Evolutionary conservation across 1,140 invertebrate species (phyloP).

Genomic region (Ips nitidus): DNA sequence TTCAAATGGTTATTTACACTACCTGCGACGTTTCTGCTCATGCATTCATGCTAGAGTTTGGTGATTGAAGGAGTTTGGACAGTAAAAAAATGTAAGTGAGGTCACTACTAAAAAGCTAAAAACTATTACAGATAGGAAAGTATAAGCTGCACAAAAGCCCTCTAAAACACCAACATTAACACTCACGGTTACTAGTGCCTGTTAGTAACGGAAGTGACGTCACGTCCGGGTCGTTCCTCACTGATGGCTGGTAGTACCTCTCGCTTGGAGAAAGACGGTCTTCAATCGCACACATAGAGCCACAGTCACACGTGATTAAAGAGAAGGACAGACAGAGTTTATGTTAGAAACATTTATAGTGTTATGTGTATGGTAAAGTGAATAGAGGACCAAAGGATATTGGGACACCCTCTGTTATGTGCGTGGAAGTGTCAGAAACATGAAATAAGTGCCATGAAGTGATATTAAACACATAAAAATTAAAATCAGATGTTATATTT

Average conservation of each 20-base stretch:
- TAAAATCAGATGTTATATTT: too few species aligned
- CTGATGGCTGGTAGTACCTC: slow-evolving; percentile 38
- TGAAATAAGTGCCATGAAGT: too few species aligned
- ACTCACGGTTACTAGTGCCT: slow-evolving; percentile 35
- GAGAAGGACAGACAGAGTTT: slow-evolving; percentile 24
- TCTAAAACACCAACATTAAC: not conserved
- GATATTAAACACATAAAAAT: too few species aligned
- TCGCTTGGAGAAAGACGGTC: slow-evolving; percentile 45
- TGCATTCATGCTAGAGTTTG: too few species aligned
- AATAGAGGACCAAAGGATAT: not conserved
- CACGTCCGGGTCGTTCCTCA: slow-evolving; percentile 34
- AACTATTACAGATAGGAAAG: not conserved
- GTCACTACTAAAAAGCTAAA: not conserved
- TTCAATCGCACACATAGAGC: slow-evolving; percentile 35
- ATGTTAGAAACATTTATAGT: slow-evolving; percentile 20
- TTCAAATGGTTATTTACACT: not conserved
- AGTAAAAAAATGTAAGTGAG: too few species aligned
- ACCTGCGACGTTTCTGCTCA: not conserved
- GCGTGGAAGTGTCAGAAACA: too few species aligned
- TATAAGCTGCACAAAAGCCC: not conserved
- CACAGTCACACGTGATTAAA: slow-evolving; percentile 25
- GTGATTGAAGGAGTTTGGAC: not conserved
- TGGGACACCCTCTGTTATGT: too few species aligned
- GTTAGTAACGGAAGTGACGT: slow-evolving; percentile 32
- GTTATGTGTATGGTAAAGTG: not conserved